A percentile compares a stretch with the other conserved stretches of the same genome.
These are phyloP conservation scores for Pomatostomus ruficeps DNA, from an alignment of 2,113 vertebrate species.

Conservation along the genomic window DNA sequence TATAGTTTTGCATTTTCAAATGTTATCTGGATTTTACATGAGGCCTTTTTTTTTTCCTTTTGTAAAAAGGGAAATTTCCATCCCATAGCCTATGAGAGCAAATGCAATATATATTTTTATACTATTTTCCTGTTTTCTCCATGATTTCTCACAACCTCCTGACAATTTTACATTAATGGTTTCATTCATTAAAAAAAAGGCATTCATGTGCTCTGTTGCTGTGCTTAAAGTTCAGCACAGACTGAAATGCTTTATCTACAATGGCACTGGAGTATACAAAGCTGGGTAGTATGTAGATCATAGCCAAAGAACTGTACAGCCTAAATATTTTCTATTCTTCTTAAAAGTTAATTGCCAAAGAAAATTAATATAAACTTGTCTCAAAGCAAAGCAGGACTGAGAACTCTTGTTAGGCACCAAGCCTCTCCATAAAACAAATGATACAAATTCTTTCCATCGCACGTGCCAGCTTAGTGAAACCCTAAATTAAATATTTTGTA, in stretches of 20 bases:
- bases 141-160: not conserved
- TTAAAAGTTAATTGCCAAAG: not conserved
- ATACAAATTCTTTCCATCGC: not conserved
- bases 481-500: not conserved
- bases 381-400: not conserved
- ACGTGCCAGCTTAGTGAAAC: not conserved
- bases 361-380: not conserved
- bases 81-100: not conserved
- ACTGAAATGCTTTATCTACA: not conserved
- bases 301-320: not conserved
- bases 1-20: conserved; percentile 40
- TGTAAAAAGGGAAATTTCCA: not conserved
- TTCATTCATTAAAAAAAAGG: not conserved
- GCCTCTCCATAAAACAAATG: not conserved
- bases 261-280: not conserved
- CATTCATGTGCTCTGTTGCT: not conserved
- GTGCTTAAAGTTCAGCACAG: not conserved
- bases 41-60: not conserved
- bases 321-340: not conserved
- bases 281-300: not conserved
- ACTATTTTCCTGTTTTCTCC: not conserved
- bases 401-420: not conserved
- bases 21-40: not conserved
- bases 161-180: not conserved
- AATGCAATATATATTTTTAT: not conserved